phyloP scores from a whole-genome alignment of 1,140 invertebrate species.

The Bombus terrestris region DNA sequence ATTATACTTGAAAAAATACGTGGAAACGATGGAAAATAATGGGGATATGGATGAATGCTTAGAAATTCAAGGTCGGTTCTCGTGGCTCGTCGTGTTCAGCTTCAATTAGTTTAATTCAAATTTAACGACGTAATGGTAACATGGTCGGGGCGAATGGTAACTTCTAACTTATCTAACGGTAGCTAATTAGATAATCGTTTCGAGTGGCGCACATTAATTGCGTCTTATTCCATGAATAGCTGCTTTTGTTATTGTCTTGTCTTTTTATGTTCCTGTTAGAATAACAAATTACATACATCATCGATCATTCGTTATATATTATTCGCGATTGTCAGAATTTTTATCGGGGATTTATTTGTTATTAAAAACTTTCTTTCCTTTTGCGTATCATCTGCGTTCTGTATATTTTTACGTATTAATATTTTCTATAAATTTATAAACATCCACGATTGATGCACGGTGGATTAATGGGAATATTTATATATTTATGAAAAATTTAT shows the following conservation, averaged over 20 bases:
- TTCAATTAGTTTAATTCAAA: neutral
- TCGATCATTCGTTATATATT: neutral
- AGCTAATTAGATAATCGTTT: slow-evolving; percentile 15
- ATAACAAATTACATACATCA: neutral
- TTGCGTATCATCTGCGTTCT: neutral
- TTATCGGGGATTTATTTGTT: neutral
- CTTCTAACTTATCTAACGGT: neutral
- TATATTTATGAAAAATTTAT: too few relatives aligned
- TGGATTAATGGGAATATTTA: too few relatives aligned
- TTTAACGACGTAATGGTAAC: neutral
- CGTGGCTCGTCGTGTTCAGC: neutral
- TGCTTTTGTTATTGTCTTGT: neutral
- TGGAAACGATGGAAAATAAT: neutral
- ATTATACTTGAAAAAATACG: too few relatives aligned
- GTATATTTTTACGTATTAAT: neutral
- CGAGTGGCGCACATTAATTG: neutral
- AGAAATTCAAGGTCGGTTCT: neutral
- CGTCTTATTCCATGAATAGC: neutral
- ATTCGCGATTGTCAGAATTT: neutral
- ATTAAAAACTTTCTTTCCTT: neutral
- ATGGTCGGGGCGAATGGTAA: neutral
- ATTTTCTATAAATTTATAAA: neutral
- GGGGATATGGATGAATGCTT: neutral
- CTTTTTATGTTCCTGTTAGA: neutral
- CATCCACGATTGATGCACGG: too few relatives aligned